Evolutionary conservation across 2,113 vertebrate species (phyloP).

Genomic region (Poeciliopsis prolifica): DNA sequence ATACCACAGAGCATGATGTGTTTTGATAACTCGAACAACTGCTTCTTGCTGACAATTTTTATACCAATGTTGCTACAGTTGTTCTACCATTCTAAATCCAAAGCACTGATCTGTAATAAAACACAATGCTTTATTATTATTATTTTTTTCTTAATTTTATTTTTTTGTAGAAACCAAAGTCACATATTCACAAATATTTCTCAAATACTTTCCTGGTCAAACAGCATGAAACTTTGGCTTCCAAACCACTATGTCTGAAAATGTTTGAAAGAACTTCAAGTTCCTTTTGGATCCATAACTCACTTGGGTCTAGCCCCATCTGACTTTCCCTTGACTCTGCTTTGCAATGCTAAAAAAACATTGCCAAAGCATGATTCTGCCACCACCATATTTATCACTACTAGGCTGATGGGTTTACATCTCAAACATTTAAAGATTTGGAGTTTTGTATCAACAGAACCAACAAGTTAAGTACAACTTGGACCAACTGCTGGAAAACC

Average conservation of each 20-base stretch:
- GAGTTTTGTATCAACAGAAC: neutral
- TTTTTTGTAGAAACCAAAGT: neutral
- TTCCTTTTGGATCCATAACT: neutral
- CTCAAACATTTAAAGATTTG: neutral
- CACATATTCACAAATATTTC: neutral
- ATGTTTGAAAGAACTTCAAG: neutral
- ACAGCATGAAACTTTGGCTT: neutral
- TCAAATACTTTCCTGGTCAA: neutral
- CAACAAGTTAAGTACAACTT: slow-evolving; percentile 14
- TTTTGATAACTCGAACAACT: neutral
- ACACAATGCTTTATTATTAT: neutral
- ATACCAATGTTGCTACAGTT: no score
- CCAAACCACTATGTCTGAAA: neutral
- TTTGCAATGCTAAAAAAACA: neutral
- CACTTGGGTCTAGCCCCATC: neutral
- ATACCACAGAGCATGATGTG: neutral
- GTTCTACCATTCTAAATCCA: no score
- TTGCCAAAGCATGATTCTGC: neutral
- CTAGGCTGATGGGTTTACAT: neutral
- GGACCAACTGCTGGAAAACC: slow-evolving; percentile 27
- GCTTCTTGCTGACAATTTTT: no score
- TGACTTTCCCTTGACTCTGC: neutral
- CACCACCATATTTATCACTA: neutral
- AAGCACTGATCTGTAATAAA: neutral
- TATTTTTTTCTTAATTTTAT: neutral